Conservation (phyloP, 2,888 invertebrate genomes). For the Palloptera scutellata region DNA sequence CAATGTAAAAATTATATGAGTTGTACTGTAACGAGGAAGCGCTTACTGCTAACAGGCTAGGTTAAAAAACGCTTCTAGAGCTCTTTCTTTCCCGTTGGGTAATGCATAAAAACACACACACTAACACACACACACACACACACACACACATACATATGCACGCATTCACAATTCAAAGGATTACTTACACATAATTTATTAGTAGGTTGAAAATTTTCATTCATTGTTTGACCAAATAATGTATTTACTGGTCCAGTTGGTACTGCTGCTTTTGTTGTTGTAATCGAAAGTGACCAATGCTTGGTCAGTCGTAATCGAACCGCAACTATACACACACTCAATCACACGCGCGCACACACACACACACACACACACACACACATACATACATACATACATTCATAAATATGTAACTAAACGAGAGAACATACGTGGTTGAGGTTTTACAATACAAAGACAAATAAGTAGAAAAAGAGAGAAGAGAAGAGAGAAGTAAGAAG, state of each 20-base stretch:
- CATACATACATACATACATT: constrained; percentile 1
- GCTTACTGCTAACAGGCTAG: no score
- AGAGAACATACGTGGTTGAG: not conserved
- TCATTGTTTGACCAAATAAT: constrained; percentile 6
- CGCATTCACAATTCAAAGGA: constrained; percentile 24
- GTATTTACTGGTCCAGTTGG: not conserved
- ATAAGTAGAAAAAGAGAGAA: no score
- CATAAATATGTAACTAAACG: not conserved
- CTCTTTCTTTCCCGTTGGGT: no score
- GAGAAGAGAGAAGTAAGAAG: constrained; percentile 1
- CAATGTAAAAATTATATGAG: no score
- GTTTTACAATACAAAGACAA: no score
- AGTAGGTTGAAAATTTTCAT: constrained; percentile 23
- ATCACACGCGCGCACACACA: not conserved
- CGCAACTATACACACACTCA: not conserved
- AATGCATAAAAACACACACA: no score
- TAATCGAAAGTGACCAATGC: constrained; percentile 12
- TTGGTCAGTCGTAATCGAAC: constrained; percentile 16
- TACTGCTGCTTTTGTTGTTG: not conserved
- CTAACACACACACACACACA: no score
- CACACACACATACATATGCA: no score
- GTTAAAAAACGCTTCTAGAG: no score
- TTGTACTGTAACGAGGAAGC: no score
- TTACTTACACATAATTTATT: constrained; percentile 29
- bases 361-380: not conserved